Base-by-base conservation (phyloP, 2,888 invertebrate genomes). In the Zootermopsis nevadensis region DNA sequence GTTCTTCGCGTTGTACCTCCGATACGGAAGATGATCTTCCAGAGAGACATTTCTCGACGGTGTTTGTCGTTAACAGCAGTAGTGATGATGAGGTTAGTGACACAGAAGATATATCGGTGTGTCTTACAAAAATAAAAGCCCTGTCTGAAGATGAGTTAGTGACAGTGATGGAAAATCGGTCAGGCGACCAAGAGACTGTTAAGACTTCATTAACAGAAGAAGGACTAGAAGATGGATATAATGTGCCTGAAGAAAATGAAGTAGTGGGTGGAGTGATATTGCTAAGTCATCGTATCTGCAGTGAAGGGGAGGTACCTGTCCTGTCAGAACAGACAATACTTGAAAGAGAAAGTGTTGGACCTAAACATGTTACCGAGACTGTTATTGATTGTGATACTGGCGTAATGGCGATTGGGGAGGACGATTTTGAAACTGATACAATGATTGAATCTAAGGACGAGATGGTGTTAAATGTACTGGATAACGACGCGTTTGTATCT, bases 41-140 rank as follows among this genome's bases (percentile, higher is more conserved):
- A 80, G 89, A 91, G 48, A 66, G 82, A 31, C 22, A 90, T 66
- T 94, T 94, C 87, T 93, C 93, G 55, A 91, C 93, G 82, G 93
- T 94, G 30, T 89, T 90, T 81, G 89, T 90, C 0, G 89, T 90
- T 1, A 90, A 90, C 85, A 89, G 89, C 85, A 31, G 60, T n/a
- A 79, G 66, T 33, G 66, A 66, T 24, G 79, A 53, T 15, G 79
- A 79, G 35, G 48, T 35, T 3, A 76, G 72, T 48, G 83, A 82
- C n/a, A 35, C 69, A 66, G 84, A 83, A 31, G 83, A 83, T 22
- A 81, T 31, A 35, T 35, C n/a, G 33, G 60, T 74, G 74, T 74
- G 42, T 15, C 74, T 74, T n/a, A 74, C 74, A 10, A 74, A 74
- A 24, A 38, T 74, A 15, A 60, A 27, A 27, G 10, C 12, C 60